Evolutionary conservation across 2,888 invertebrate genomes (phyloP), one percentile per base, ranked within the genome.

Genomic region (Rhamphomyia laevipes): DNA sequence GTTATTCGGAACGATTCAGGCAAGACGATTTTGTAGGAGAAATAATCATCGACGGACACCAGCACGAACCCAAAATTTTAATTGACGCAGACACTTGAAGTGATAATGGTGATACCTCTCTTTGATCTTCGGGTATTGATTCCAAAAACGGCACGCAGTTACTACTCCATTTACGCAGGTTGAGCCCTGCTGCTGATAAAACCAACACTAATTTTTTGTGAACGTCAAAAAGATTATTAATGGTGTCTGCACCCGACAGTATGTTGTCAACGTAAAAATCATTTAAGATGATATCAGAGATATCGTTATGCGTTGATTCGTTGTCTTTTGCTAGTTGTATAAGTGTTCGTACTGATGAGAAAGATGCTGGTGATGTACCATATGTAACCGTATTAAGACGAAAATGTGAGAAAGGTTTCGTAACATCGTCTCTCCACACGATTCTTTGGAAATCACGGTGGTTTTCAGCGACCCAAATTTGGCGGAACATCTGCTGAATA

Each of bases 221-320:
- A 27, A 27, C 23, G 23, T 27, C 23, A 9, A 7, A 35, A 27
- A 9, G 17, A 16, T 44, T 41, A 35, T 27, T 27, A 9, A 27
- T 12, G 5, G 54, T 48, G n/a, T 38, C 13, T 4, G 51, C 47
- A 9, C 54, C 53, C 0, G 53, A 49, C 35, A 54, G 23, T 2
- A 27, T 46, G n/a, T 54, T 56, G 30, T 57, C 55, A 4, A 55
- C 55, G 30, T 54, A 56, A 16, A 55, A 49, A 23, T 56, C 53
- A 10, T 50, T 48, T 9, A 52, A 15, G 18, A 58, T 16, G 12
- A 50, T 47, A 11, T 15, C 42, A 13, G 49, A 31, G 4, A 53
- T 55, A 10, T 44, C 49, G 9, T 52, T 55, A 35, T 51, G 52
- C 13, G 31, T 23, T 17, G 33, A 2, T 30, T 51, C 13, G 18